Percentiles rank a stretch among this genome's conserved stretches.
Evolutionary conservation across 2,797 vertebrate genomes (phyloP).

Genomic region (Pangasius macronema): DNA sequence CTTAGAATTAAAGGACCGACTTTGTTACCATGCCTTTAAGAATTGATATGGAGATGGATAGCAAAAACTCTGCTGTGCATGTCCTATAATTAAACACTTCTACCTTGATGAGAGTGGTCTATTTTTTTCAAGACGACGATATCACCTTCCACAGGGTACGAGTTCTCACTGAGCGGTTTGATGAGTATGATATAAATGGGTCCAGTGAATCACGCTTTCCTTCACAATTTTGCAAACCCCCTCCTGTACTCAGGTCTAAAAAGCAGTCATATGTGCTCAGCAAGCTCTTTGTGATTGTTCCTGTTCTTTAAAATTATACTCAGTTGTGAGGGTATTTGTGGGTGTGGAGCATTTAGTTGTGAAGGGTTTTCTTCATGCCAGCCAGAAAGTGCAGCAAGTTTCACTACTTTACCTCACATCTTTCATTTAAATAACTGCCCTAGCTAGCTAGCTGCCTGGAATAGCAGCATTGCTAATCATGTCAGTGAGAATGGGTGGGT

Average conservation of each 20-base stretch:
- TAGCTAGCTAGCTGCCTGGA: not conserved
- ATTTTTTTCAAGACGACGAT: not conserved
- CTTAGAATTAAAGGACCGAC: too few species aligned
- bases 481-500: not conserved
- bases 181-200: not conserved
- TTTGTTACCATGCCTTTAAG: not conserved
- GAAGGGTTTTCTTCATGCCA: not conserved
- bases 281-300: not conserved
- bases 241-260: not conserved
- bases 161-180: not conserved
- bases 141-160: not conserved
- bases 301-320: not conserved
- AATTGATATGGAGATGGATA: not conserved
- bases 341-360: not conserved
- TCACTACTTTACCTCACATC: not conserved
- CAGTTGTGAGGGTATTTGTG: not conserved
- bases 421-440: not conserved
- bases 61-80: not conserved
- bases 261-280: not conserved
- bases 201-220: not conserved
- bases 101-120: not conserved
- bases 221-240: not conserved
- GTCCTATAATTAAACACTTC: not conserved
- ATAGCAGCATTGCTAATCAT: not conserved
- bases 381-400: not conserved